Conservation (phyloP, 2,113 vertebrate genomes). For the Madoqua kirkii region DNA sequence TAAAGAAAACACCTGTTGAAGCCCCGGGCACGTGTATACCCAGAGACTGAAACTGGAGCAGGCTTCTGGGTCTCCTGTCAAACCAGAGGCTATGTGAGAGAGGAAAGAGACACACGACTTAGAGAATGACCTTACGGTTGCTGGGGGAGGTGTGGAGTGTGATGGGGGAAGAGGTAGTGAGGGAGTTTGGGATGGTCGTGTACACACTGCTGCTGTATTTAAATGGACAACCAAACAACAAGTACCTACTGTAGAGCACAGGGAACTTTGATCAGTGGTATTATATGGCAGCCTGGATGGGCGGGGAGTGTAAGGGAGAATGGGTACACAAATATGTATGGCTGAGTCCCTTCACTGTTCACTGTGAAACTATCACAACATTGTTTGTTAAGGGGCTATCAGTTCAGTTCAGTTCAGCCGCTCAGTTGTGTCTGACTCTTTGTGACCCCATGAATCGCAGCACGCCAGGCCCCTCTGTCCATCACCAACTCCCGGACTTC, state of each 20-base stretch:
- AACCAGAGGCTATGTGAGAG: neutral
- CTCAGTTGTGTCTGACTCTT: too few relatives aligned
- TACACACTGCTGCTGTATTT: neutral
- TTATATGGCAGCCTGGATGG: neutral
- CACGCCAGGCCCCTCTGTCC: too few relatives aligned
- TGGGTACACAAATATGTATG: neutral
- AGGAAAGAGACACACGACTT: neutral
- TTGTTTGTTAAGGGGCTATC: neutral
- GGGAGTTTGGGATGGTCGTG: neutral
- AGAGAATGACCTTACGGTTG: neutral
- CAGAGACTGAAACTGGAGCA: neutral
- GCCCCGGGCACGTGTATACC: neutral
- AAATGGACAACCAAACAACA: neutral
- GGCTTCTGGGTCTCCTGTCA: neutral
- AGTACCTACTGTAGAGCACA: neutral
- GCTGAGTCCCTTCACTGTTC: neutral
- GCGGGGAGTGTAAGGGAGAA: neutral
- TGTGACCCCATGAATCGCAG: too few relatives aligned
- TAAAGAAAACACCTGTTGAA: constrained; percentile 31
- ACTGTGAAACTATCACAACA: neutral
- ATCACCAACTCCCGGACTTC: too few relatives aligned
- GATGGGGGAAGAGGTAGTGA: neutral
- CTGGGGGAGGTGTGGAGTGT: neutral
- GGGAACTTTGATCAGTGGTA: neutral
- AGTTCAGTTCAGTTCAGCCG: too few relatives aligned